Evolutionary conservation across 1,140 invertebrate species (phyloP), one percentile per base, ranked within the genome.

Genomic region (Copidosoma floridanum): DNA sequence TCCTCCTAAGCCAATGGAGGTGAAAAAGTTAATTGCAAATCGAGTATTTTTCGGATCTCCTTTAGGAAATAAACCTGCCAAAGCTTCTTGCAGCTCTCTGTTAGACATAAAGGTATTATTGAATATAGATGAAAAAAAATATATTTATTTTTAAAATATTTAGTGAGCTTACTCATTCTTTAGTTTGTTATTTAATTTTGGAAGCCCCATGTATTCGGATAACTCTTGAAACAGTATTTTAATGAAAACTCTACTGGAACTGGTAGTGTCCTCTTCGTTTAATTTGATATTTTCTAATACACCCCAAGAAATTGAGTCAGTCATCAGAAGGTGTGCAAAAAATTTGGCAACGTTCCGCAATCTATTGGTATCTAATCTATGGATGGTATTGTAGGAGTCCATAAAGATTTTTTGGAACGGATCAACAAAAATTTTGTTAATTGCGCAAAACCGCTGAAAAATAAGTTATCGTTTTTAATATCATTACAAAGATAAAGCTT

Each of bases 21-120:
- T 99, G 74, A 99, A 99, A 79, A 99, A 99, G 73, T 99, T 99
- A 44, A 99, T 99, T 0, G 97, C 92, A 82, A 99, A 99, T 71
- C 97, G 82, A 0, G 96, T 98, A 76, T 99, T 96, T 71, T 92
- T 89, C 0, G 97, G 96, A 82, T 98, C 92, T 76, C 99, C 95
- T 60, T 93, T 84, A 1, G 97, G 97, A 80, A 99, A 95, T 11
- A 99, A 74, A 0, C 97, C 97, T 60, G 91, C 87, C 81, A 99
- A 97, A 27, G 90, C 91, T 41, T 85, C 81, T 70, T 93, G 86
- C 24, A 99, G 70, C 10, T 93, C 94, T 59, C 91, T 93, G 77
- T 64, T 85, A 84, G 59, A 21, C 65, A 66, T 50, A 55, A 65
- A 48, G 35, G 52, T 51, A 40, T 63, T n/a, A 47, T 4, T 47